A percentile compares a stretch with the other conserved stretches of the same genome.
Evolutionary conservation across 2,797 vertebrate genomes (phyloP).

Genomic region (Artibeus lituratus): DNA sequence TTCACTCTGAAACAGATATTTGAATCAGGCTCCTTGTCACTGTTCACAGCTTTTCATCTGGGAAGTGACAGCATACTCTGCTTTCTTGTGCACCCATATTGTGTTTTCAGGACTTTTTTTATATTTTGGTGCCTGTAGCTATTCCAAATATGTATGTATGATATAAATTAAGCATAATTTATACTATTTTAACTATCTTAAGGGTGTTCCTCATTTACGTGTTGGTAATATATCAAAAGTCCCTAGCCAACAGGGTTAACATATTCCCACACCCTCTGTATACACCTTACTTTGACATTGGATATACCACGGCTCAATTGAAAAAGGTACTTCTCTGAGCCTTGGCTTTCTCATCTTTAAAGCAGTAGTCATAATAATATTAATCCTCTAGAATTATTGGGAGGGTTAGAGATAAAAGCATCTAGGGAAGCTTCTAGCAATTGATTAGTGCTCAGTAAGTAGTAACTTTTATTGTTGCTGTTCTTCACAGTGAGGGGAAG

Average conservation of each 20-base stretch:
- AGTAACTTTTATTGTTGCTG: neutral
- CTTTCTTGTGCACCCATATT: neutral
- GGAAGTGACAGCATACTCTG: neutral
- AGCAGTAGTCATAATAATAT: neutral
- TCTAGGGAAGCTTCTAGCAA: neutral
- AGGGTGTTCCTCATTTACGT: neutral
- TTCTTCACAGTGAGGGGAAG: neutral
- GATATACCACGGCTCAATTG: neutral
- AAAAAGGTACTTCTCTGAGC: neutral
- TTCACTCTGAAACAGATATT: neutral
- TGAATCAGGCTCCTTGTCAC: neutral
- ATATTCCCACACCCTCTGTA: neutral
- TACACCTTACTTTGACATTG: neutral
- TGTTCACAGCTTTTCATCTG: neutral
- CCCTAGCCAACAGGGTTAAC: neutral
- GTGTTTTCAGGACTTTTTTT: neutral
- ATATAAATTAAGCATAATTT: neutral
- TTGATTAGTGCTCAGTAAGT: neutral
- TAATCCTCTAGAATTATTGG: neutral
- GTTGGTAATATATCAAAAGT: neutral
- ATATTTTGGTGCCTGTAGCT: neutral
- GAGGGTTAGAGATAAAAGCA: neutral
- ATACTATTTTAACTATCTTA: conserved; percentile 9
- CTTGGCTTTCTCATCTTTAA: neutral
- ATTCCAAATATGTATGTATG: neutral